Evolutionary conservation across 2,888 invertebrate species (phyloP).

Genomic region (Drosophila stalkeri): DNA sequence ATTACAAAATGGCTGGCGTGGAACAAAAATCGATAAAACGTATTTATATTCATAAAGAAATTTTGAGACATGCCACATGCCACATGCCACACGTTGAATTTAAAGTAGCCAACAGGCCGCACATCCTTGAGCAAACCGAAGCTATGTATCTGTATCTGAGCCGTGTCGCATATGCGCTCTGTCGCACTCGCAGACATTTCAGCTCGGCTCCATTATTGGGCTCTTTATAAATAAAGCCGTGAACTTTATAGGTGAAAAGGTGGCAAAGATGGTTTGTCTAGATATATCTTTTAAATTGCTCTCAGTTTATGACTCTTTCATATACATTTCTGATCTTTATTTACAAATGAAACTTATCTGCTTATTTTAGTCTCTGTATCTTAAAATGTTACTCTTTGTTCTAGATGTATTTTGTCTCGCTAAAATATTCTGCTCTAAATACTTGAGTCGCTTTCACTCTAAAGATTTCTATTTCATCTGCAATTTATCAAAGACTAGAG

Average conservation of each 20-base stretch:
- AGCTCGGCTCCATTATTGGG: constrained; percentile 17
- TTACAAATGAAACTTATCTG: not conserved
- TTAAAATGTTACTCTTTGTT: not conserved
- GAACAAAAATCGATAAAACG: constrained; percentile 71
- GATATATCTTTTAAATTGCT: not conserved
- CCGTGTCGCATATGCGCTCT: constrained; percentile 39
- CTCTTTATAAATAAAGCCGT: constrained; percentile 16
- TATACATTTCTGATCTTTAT: not conserved
- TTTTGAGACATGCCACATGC: constrained; percentile 52
- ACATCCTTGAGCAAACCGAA: constrained; percentile 33
- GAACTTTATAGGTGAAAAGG: not conserved
- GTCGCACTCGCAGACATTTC: constrained; percentile 19
- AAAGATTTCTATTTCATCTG: not conserved
- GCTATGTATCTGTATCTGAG: constrained; percentile 33
- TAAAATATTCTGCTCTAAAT: not conserved
- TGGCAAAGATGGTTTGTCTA: not conserved
- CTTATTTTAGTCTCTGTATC: not conserved
- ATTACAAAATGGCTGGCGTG: constrained; percentile 41
- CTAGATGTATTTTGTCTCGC: not conserved
- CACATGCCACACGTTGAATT: constrained; percentile 70
- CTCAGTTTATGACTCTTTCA: not conserved
- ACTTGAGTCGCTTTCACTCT: not conserved
- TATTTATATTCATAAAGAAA: constrained; percentile 78
- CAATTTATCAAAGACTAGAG: not conserved
- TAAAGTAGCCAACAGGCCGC: constrained; percentile 66